Base-by-base conservation (phyloP, 2,797 vertebrate species). In the Eleutherodactylus coqui region DNA sequence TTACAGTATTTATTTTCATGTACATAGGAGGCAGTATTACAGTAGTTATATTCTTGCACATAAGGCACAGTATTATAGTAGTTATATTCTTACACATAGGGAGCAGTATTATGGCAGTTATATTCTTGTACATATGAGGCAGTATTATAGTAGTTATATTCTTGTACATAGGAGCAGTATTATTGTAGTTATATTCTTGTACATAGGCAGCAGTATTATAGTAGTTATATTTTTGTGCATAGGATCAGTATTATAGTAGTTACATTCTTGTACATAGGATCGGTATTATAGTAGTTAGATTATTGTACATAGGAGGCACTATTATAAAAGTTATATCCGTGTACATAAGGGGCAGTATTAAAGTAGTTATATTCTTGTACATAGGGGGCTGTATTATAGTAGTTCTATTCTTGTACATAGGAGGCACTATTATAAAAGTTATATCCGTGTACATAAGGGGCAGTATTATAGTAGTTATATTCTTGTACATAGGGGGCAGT, bases 331-430 rank as follows among this genome's bases (percentile, higher is more conserved):
- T 38, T 70, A 38, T 70, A 38, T 70, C 24, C 36, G 24, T 70
- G 17, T 38, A 38, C 3, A 70, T 70, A n/a, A 70, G 67, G 67
- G 2, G 67, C 36, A 70, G 67, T 70, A 70, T 70, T 41, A 70
- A 38, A 70, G 67, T 70, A 70, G 67, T 70, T 70, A 70, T 70
- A 70, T 70, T 70, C 67, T 17, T 64, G 60, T 64, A 58, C 55
- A 58, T 58, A 27, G 60, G 27, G 6, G 27, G 60, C 13, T 32
- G 60, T 64, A 32, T 64, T 64, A 64, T 67, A 67, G 32, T 36
- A 36, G 64, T 67, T 67, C 17, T 67, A 67, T 67, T 36, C 64
- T 36, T 67, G 64, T 67, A 67, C 6, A 64, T 14, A 32, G 60
- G 34, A 10, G 5, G 19, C 34, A 69, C 7, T 69, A 36, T 36